Evolutionary conservation across 2,888 invertebrate genomes (phyloP).

Genomic region (Capitulum mitella): DNA sequence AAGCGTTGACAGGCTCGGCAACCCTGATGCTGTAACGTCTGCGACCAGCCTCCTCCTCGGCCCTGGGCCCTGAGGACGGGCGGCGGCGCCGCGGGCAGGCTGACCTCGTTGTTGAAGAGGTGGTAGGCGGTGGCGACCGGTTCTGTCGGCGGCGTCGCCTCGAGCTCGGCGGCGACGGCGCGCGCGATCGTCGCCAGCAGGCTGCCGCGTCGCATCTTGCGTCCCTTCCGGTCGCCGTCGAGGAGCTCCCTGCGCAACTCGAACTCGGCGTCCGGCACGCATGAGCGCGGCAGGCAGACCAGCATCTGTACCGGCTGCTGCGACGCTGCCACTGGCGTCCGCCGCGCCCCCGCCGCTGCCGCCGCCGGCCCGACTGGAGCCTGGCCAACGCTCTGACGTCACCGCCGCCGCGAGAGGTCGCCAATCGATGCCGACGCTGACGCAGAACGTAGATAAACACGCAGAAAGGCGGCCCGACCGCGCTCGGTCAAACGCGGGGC

Average conservation of each 20-base stretch:
- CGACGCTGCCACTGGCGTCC: neutral
- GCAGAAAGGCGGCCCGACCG: too few species aligned
- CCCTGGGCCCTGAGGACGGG: too few species aligned
- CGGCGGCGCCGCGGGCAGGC: neutral
- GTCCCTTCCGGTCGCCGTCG: neutral
- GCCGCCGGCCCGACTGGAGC: neutral
- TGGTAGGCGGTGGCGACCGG: conserved; percentile 20
- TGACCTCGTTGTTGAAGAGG: conserved; percentile 1
- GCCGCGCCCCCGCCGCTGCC: neutral
- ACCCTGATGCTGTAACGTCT: too few species aligned
- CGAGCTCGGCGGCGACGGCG: neutral
- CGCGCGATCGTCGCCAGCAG: conserved; percentile 11
- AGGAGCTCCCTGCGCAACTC: neutral
- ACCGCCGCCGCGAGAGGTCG: neutral
- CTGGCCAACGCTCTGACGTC: neutral
- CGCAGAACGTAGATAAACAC: neutral
- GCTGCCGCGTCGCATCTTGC: conserved; percentile 12
- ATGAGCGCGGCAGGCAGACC: conserved; percentile 5
- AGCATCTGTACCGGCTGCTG: neutral
- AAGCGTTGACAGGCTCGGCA: too few species aligned
- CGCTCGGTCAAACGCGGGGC: too few species aligned
- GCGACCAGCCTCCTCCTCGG: too few species aligned
- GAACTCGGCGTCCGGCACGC: neutral
- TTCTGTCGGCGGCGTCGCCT: neutral
- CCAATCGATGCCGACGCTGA: neutral